These are phyloP conservation scores for Tarsius wallacei DNA, from an alignment of 2,797 vertebrate species.

Conservation along the genomic window DNA sequence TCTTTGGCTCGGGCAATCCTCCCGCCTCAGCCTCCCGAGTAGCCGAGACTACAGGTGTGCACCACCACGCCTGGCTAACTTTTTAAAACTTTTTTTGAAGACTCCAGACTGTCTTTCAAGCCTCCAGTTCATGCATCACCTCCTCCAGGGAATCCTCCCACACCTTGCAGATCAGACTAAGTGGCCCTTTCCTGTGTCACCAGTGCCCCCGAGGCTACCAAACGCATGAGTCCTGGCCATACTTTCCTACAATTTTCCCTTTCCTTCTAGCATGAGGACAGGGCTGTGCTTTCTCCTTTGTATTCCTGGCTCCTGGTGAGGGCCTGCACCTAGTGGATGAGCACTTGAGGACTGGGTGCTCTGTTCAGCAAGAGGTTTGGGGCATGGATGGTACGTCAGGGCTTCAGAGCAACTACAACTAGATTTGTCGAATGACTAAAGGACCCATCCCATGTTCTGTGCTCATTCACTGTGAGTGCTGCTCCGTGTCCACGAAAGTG, in stretches of 20 bases:
- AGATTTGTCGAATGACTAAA: background rate
- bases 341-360: background rate
- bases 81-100: background rate
- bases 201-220: background rate
- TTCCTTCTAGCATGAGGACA: background rate
- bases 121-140: background rate
- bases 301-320: background rate
- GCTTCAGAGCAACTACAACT: background rate
- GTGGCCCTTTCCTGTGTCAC: background rate
- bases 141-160: background rate
- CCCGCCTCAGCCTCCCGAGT: background rate
- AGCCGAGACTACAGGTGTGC: background rate
- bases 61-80: background rate
- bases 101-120: background rate
- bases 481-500: background rate
- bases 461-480: background rate
- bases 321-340: background rate
- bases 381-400: background rate
- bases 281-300: background rate
- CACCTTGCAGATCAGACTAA: background rate
- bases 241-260: background rate
- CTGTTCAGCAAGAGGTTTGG: background rate
- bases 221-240: background rate
- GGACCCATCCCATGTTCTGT: background rate
- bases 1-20: background rate